Conservation (phyloP, 2,113 vertebrate species). For the Ancistrus triradiatus region DNA sequence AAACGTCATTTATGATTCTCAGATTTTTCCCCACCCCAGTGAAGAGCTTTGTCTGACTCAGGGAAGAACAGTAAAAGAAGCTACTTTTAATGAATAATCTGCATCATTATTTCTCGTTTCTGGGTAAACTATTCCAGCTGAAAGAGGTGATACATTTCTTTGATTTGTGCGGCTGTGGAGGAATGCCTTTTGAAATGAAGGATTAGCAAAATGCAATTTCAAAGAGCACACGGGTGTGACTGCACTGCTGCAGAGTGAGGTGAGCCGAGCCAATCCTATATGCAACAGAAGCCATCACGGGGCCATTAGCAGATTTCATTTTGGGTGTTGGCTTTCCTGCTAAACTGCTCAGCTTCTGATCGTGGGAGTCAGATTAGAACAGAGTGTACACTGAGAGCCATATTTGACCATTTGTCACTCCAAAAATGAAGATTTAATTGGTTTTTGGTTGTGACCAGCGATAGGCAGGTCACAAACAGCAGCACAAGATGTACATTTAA, state of each 20-base stretch:
- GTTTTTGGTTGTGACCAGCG: background rate
- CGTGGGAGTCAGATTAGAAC: too few species aligned
- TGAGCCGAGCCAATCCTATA: background rate
- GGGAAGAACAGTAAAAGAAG: conserved; percentile 23
- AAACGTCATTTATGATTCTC: background rate
- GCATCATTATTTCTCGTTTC: conserved; percentile 44
- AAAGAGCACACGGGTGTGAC: conserved; percentile 40
- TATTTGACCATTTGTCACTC: background rate
- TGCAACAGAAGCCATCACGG: background rate
- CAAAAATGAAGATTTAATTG: too few species aligned
- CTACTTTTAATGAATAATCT: conserved; percentile 47
- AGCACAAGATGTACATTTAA: background rate
- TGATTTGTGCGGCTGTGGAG: conserved; percentile 45
- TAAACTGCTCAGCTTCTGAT: too few species aligned
- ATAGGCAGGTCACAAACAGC: background rate
- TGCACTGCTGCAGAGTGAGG: background rate
- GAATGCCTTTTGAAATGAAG: conserved; percentile 41
- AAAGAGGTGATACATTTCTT: conserved; percentile 46
- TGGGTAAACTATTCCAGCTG: conserved; percentile 37
- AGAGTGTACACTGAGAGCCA: too few species aligned
- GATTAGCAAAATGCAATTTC: conserved; percentile 52
- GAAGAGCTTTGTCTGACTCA: background rate
- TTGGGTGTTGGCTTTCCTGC: too few species aligned
- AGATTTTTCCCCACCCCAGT: background rate
- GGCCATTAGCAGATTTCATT: too few species aligned